phyloP scores from a whole-genome alignment of 2,888 invertebrate species.

The Drosophila multiciliata region DNA sequence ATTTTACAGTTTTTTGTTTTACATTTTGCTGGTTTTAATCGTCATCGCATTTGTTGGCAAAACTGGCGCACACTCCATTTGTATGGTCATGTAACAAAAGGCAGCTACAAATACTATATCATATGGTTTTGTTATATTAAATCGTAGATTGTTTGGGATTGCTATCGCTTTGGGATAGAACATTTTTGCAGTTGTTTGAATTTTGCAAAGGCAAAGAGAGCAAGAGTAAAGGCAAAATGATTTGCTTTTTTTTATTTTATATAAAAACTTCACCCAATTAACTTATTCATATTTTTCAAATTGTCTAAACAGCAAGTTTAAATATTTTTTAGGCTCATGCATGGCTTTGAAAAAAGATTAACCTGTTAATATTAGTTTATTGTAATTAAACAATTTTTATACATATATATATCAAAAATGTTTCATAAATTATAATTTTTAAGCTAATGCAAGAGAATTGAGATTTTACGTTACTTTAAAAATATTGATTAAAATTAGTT shows the following conservation, averaged over 20 bases:
- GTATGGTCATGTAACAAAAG: conserved; percentile 31
- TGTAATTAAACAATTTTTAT: background rate
- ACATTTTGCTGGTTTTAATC: conserved; percentile 14
- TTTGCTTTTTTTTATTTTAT: background rate
- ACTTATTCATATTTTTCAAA: background rate
- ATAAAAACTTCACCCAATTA: background rate
- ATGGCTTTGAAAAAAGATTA: background rate
- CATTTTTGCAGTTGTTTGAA: background rate
- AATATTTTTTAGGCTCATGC: background rate
- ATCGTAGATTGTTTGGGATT: background rate
- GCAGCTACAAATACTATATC: conserved; percentile 5
- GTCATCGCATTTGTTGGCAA: conserved; percentile 40
- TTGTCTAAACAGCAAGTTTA: background rate
- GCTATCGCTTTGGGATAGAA: conserved; percentile 5
- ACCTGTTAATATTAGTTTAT: background rate
- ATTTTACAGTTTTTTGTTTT: conserved; percentile 3
- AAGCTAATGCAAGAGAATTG: no score
- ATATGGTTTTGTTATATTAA: conserved; percentile 5
- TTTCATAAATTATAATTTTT: background rate
- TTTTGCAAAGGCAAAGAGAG: no score
- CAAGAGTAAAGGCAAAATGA: no score
- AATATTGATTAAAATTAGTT: no score
- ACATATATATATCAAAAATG: no score
- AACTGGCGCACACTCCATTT: conserved; percentile 39
- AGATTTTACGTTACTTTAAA: no score